These are phyloP conservation scores for Orycteropus afer DNA, from an alignment of 2,113 vertebrate genomes.

Conservation along the genomic window DNA sequence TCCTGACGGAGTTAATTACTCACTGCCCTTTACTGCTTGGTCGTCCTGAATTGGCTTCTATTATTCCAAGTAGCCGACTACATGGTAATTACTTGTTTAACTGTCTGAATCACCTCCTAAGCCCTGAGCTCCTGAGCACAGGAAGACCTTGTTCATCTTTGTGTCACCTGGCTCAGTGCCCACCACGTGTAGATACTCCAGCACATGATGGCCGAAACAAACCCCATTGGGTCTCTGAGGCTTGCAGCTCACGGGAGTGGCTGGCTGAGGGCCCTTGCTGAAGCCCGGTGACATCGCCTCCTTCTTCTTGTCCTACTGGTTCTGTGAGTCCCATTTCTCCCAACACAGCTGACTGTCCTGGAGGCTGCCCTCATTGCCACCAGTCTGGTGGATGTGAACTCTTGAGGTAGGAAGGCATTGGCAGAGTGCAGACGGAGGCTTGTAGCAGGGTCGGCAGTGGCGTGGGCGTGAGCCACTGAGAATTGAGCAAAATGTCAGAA, in stretches of 20 bases:
- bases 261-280: neutral
- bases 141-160: neutral
- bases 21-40: neutral
- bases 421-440: neutral
- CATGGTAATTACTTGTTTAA: neutral
- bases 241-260: neutral
- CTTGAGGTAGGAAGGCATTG: neutral
- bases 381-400: neutral
- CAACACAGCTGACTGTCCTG: neutral
- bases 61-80: neutral
- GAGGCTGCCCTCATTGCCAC: fast-evolving
- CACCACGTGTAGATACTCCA: neutral
- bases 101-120: neutral
- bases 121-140: neutral
- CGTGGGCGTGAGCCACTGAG: neutral
- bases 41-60: neutral
- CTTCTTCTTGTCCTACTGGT: neutral
- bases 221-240: neutral
- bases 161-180: neutral
- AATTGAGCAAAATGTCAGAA: neutral
- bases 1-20: neutral
- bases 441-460: neutral
- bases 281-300: neutral
- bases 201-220: no score
- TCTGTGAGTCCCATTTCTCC: neutral